These are phyloP conservation scores for Delphinus delphis DNA, from an alignment of 2,113 vertebrate species.

Conservation along the genomic window DNA sequence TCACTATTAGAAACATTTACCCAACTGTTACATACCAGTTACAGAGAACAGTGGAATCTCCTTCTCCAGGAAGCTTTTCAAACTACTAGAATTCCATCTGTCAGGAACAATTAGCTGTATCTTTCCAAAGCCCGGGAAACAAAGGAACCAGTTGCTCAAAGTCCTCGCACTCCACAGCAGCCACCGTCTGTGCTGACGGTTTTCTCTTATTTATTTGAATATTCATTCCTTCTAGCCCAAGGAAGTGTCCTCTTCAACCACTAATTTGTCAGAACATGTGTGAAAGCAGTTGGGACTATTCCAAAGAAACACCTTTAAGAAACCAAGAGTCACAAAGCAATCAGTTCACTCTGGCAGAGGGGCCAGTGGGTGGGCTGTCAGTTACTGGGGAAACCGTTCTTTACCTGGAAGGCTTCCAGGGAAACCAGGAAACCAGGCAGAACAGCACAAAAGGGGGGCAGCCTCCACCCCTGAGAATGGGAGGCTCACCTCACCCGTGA, in stretches of 20 bases:
- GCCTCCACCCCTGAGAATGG: slow-evolving; percentile 37
- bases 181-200: not conserved
- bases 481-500: not conserved
- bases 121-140: not conserved
- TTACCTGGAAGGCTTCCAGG: slow-evolving; percentile 58
- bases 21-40: not conserved
- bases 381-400: slow-evolving; percentile 47
- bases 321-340: not conserved
- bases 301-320: slow-evolving; percentile 55
- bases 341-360: not conserved
- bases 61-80: not conserved
- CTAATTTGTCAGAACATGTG: not conserved
- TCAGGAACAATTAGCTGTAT: not conserved
- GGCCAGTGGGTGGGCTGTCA: not conserved
- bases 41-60: not conserved
- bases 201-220: not conserved
- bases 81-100: not conserved
- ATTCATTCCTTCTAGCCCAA: not conserved
- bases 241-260: not conserved
- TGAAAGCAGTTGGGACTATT: slow-evolving; percentile 16
- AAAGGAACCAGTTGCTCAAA: not conserved
- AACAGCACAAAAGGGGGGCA: slow-evolving; percentile 46
- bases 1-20: not conserved
- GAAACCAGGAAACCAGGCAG: not conserved
- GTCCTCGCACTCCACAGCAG: not conserved